Base-by-base conservation (phyloP, 1,140 invertebrate genomes). In the Micrasema longulum region DNA sequence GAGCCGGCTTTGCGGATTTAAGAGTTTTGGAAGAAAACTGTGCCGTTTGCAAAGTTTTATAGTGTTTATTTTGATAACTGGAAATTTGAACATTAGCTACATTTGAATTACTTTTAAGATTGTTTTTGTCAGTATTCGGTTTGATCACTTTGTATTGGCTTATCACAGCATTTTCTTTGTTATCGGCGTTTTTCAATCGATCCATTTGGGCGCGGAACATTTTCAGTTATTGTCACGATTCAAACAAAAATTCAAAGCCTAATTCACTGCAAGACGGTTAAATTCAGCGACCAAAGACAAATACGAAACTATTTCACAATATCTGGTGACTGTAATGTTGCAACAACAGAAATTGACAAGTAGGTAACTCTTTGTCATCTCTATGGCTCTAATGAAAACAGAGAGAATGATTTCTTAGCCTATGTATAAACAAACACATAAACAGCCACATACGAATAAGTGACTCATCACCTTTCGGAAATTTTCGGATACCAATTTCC, bases 81-180 rank as follows among this genome's bases (percentile, higher is more conserved):
- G 57, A 18, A 43, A 20, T 12, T 41, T 43, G 35, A 41, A 43
- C 14, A 11, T 14, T 43, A 12, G 43, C 38, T 1, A 16, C 20
- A 62, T 43, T 48, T n/a, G 62, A 12, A 65, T 31, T 45, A 38
- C n/a, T 18, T 31, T 65, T 65, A 9, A 65, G 12, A 35, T 14
- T 31, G n/a, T 65, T 65, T 18, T 65, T 65, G 9, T 48, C 62
- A 26, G 18, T n/a, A 35, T 5, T 55, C 16, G 36, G 10, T 43
- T 68, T 68, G 14, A 68, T 57, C 18, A 55, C 31, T 55, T 43
- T 68, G 22, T 57, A 55, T 68, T 68, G 45, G 23, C 23, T 36
- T 22, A 66, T 38, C 41, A 66, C 43, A 11, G 41, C 18, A 45
- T 68, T 68, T 68, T 68, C 66, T 26, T 68, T 68, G 16, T 68